Evolutionary conservation across 2,888 invertebrate species (phyloP), one percentile per base, ranked within the genome.

Genomic region (Plebejus argus): DNA sequence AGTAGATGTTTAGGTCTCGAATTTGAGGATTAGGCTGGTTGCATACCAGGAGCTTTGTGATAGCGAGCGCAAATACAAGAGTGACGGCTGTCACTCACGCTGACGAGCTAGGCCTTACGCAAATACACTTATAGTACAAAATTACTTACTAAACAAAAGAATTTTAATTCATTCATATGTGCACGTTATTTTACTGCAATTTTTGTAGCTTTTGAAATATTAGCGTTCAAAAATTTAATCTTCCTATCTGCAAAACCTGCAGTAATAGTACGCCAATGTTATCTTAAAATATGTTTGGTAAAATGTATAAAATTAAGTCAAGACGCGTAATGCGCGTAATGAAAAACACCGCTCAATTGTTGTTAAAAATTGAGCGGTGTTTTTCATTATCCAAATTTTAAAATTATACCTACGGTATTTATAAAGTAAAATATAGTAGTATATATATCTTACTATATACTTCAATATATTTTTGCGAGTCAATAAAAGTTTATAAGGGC

Each of bases 21-120:
- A 66, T 70, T 78, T 28, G 80, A 81, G 86, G 90, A 91, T 92
- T 91, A 91, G 84, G 84, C 82, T 82, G 83, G 88, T 87, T 85
- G 87, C 92, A 91, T 91, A 90, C 90, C 93, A 86, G 90, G 83
- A 91, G 90, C 87, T 78, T 79, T 80, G 82, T 85, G 93, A 93
- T 93, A 93, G 87, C 83, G 84, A 84, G 85, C 84, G 86, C 90
- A 93, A 93, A 93, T 92, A 93, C 84, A 84, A 84, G 85, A 83
- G 84, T 88, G 89, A 89, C 88, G 81, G 84, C 86, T 85, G 91
- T 91, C 91, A 83, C 84, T 88, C 88, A 87, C 77, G 76, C 72
- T 79, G 75, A 66, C 66, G 66, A 28, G 66, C 28, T 66, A 66
- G 66, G 66, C 66, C 66, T 66, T 66, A 66, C 28, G 15, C 28